A percentile compares a stretch with the other conserved stretches of the same genome.
Evolutionary conservation across 2,888 invertebrate species (phyloP).

Genomic region (Volucella inanis): DNA sequence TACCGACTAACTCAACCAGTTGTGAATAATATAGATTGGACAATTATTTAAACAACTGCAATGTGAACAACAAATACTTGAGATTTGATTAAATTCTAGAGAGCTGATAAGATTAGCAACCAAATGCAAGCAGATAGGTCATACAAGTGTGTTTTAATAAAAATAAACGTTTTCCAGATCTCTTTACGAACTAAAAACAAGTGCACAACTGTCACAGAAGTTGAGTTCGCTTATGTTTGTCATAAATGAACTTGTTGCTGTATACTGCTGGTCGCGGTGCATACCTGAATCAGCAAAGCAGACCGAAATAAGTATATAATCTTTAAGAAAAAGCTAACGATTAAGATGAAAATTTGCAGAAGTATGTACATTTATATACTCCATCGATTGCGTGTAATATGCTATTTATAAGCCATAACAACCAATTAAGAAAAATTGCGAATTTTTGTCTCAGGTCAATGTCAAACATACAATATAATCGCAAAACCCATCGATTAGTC

Average conservation of each 20-base stretch:
- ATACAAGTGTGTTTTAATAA: background rate
- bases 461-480: too few species aligned
- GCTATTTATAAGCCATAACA: too few species aligned
- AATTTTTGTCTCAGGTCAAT: too few species aligned
- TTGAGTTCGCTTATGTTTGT: background rate
- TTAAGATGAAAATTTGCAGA: too few species aligned
- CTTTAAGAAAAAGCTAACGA: too few species aligned
- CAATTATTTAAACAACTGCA: background rate
- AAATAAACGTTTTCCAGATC: background rate
- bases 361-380: too few species aligned
- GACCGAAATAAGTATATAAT: too few species aligned
- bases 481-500: too few species aligned
- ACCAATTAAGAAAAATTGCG: too few species aligned
- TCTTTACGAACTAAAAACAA: background rate
- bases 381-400: too few species aligned
- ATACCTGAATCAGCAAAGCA: background rate
- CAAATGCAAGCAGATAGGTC: slow-evolving; percentile 21
- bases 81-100: slow-evolving; percentile 23
- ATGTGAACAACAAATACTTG: slow-evolving; percentile 28
- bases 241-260: background rate
- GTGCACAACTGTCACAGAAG: slow-evolving; percentile 9
- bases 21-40: slow-evolving; percentile 24
- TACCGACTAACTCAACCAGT: slow-evolving; percentile 30
- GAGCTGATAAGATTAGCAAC: slow-evolving; percentile 39
- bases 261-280: background rate